These are phyloP conservation scores for Muntiacus reevesi DNA, from an alignment of 2,113 vertebrate genomes.

Conservation along the genomic window DNA sequence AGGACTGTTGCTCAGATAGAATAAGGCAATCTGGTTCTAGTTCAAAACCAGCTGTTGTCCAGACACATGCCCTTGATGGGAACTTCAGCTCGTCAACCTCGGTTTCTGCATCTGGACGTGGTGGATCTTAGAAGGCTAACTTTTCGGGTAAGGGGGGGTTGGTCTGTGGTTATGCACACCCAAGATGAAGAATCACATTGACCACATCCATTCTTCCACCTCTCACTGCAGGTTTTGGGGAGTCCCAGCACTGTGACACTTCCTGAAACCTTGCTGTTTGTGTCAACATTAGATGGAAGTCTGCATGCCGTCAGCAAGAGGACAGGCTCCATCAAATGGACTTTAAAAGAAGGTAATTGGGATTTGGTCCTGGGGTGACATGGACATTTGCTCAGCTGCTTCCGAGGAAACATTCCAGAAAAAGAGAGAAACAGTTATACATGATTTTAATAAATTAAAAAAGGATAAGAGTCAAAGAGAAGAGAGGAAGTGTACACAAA, in stretches of 20 bases:
- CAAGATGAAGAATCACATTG: background rate
- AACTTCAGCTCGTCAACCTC: background rate
- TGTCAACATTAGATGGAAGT: constrained; percentile 96
- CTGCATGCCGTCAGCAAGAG: constrained; percentile 97
- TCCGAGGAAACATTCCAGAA: background rate
- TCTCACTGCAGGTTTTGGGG: constrained; percentile 81
- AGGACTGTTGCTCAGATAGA: background rate
- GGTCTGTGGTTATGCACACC: background rate
- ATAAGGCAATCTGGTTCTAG: background rate
- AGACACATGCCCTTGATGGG: background rate
- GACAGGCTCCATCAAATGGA: constrained; percentile 97
- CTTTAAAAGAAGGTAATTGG: constrained; percentile 95
- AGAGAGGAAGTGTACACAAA: background rate
- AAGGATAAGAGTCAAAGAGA: background rate
- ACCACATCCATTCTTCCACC: background rate
- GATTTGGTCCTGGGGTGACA: background rate
- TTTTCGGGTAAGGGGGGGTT: background rate
- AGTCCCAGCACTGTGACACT: constrained; percentile 89
- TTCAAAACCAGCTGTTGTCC: background rate
- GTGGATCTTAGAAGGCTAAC: background rate
- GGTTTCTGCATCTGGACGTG: background rate
- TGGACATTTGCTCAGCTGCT: background rate
- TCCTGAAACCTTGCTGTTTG: constrained; percentile 95
- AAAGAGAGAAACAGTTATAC: background rate
- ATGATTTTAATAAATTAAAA: constrained; percentile 8